Conservation (phyloP, 2,888 invertebrate genomes). For the Drosophila kanekoi region DNA sequence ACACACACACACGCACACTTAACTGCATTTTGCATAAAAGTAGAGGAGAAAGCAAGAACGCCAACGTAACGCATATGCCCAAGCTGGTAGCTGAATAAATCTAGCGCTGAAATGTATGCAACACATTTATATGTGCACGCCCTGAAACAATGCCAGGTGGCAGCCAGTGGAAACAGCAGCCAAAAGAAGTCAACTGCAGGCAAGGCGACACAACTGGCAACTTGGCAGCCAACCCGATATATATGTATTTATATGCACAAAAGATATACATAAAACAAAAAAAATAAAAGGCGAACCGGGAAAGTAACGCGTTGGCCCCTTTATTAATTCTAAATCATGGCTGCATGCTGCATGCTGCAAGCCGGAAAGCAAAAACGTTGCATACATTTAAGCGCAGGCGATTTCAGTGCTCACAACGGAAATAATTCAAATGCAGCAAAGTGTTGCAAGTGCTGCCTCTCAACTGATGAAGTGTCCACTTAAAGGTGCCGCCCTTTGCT, state of each 20-base stretch:
- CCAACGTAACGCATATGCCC: conserved; percentile 63
- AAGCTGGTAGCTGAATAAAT: conserved; percentile 66
- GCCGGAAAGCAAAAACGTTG: conserved; percentile 37
- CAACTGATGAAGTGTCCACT: conserved; percentile 61
- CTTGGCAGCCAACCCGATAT: conserved; percentile 27
- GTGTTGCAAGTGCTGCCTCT: conserved; percentile 38
- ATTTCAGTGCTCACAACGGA: conserved; percentile 42
- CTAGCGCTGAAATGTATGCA: conserved; percentile 75
- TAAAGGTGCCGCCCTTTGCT: conserved; percentile 53
- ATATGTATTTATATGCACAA: neutral
- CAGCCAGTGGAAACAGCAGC: conserved; percentile 31
- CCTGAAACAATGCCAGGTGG: conserved; percentile 68
- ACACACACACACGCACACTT: conserved; percentile 15
- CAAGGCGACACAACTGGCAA: conserved; percentile 34
- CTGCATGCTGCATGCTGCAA: conserved; percentile 36
- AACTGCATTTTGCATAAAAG: conserved; percentile 69
- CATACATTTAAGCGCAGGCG: conserved; percentile 25
- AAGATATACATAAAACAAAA: conserved; percentile 4
- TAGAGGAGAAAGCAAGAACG: conserved; percentile 46
- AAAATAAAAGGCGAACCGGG: conserved; percentile 3
- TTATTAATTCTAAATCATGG: conserved; percentile 77
- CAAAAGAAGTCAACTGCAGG: conserved; percentile 68
- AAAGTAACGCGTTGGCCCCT: conserved; percentile 45
- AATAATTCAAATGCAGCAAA: conserved; percentile 60
- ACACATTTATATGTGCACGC: conserved; percentile 65